These are phyloP conservation scores for Lagenorhynchus albirostris DNA, from an alignment of 2,113 vertebrate genomes.

Conservation along the genomic window DNA sequence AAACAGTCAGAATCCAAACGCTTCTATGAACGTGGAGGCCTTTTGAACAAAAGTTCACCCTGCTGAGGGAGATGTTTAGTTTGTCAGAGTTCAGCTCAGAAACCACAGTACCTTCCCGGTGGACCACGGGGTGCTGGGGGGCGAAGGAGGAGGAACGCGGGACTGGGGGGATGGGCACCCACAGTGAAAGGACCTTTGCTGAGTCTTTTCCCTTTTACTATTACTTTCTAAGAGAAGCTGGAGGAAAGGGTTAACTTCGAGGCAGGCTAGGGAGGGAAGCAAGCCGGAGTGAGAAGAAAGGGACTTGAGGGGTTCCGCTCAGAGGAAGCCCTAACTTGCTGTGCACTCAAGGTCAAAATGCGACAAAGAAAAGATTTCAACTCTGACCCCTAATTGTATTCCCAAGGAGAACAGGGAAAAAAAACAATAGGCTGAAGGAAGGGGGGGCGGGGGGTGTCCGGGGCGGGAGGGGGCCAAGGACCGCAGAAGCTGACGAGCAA, in stretches of 20 bases:
- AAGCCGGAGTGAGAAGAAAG: background rate
- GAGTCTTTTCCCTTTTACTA: background rate
- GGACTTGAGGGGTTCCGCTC: background rate
- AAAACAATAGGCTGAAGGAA: background rate
- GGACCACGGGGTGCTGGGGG: background rate
- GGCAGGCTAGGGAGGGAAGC: background rate
- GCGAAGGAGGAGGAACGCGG: background rate
- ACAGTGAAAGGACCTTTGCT: background rate
- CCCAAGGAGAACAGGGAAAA: background rate
- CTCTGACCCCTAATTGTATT: conserved; percentile 46
- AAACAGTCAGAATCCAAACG: background rate
- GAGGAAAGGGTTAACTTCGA: background rate
- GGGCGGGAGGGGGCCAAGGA: background rate
- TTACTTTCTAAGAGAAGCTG: background rate
- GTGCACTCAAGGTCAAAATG: conserved; percentile 55
- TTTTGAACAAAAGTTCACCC: conserved; percentile 14
- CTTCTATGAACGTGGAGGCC: background rate
- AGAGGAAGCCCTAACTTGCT: background rate
- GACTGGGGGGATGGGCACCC: background rate
- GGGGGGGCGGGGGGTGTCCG: accelerated
- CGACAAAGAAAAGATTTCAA: conserved; percentile 33
- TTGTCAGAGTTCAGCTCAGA: conserved; percentile 37
- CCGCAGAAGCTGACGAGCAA: background rate
- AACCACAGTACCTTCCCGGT: background rate
- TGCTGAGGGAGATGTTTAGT: conserved; percentile 14